Percentiles rank a stretch among this genome's conserved stretches.
Conservation (phyloP, 2,797 vertebrate species). For the Semaprochilodus insignis region DNA sequence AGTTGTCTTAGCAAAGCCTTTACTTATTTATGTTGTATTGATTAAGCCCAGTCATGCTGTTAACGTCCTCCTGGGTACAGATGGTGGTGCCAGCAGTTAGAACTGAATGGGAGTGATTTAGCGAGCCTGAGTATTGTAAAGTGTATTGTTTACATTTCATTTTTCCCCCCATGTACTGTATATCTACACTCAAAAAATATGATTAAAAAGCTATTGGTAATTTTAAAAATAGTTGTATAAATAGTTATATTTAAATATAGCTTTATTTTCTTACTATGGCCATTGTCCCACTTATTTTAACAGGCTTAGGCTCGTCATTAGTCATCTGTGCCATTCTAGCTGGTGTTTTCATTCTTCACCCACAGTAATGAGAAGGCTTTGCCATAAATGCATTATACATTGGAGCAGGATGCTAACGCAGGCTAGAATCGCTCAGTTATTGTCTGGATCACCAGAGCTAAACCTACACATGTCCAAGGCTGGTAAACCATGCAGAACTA, state of each 20-base stretch:
- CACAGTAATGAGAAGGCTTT: background rate
- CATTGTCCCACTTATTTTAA: background rate
- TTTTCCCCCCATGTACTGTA: background rate
- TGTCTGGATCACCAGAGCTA: background rate
- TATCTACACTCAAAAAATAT: too few species aligned
- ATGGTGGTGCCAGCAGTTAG: background rate
- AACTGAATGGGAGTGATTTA: background rate
- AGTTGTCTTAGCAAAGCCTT: background rate
- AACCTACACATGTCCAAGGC: background rate
- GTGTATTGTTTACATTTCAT: background rate
- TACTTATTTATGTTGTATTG: conserved; percentile 1
- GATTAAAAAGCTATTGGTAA: background rate
- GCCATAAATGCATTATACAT: background rate
- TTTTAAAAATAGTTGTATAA: too few species aligned
- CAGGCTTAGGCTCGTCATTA: background rate
- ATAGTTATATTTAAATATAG: too few species aligned
- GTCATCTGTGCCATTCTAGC: background rate
- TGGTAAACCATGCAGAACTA: background rate
- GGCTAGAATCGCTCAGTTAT: background rate
- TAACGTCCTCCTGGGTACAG: background rate
- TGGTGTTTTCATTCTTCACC: background rate
- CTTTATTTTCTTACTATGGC: background rate
- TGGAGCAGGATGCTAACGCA: background rate
- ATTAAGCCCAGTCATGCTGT: background rate
- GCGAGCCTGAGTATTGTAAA: too few species aligned